These are phyloP conservation scores for Pristionchus fissidentatus DNA, from an alignment of 2,888 invertebrate species.

Conservation along the genomic window DNA sequence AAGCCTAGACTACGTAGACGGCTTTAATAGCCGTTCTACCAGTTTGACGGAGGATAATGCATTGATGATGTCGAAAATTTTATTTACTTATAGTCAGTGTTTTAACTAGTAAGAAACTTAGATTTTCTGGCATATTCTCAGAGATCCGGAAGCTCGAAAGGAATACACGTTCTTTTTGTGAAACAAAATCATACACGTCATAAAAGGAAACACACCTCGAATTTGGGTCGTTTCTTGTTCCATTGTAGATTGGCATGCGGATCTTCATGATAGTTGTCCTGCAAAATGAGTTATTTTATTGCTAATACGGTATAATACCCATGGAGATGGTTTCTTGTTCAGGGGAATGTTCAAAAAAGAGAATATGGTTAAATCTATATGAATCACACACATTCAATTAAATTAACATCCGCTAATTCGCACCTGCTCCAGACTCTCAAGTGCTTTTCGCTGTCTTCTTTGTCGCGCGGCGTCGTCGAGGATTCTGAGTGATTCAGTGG, in stretches of 20 bases:
- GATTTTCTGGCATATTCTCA: too few species aligned
- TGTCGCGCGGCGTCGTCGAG: conserved; percentile 39
- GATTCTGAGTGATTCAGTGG: conserved; percentile 38
- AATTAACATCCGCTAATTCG: too few species aligned
- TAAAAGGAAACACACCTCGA: conserved; percentile 23
- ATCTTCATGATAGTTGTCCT: conserved; percentile 48
- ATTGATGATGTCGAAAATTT: too few species aligned
- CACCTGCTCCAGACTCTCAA: conserved; percentile 37
- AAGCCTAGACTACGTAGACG: too few species aligned
- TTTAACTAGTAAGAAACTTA: too few species aligned
- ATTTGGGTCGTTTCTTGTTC: conserved; percentile 47
- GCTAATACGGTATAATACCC: too few species aligned
- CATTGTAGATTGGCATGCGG: conserved; percentile 46
- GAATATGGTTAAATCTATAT: neutral
- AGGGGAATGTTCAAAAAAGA: neutral
- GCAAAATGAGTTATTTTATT: neutral
- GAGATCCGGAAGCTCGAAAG: neutral
- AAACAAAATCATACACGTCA: neutral
- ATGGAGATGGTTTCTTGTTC: too few species aligned
- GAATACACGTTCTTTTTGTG: neutral
- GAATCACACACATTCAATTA: neutral
- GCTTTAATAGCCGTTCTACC: too few species aligned
- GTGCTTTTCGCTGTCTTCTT: conserved; percentile 35
- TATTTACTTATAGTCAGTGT: too few species aligned
- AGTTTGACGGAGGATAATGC: too few species aligned